phyloP scores from a whole-genome alignment of 2,888 invertebrate species.

The Lepidocyrtinus sp. region DNA sequence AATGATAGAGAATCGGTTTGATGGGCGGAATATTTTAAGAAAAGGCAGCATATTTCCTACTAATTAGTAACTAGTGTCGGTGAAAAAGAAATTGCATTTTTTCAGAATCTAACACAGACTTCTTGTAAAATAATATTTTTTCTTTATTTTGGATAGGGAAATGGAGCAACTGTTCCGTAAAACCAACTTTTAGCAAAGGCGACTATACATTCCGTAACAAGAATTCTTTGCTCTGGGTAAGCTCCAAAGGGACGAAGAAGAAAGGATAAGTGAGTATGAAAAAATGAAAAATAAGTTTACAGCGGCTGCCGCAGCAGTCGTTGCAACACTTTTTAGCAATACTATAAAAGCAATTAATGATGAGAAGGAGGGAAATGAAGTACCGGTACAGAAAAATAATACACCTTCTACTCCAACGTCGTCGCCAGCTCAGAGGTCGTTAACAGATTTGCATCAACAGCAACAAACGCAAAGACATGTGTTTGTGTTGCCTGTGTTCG shows the following conservation, averaged over 20 bases:
- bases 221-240: constrained; percentile 81
- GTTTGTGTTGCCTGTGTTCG: constrained; percentile 91
- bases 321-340: constrained; percentile 20
- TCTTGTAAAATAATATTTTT: neutral
- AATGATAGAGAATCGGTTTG: no score
- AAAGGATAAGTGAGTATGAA: constrained; percentile 5
- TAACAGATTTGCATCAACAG: neutral
- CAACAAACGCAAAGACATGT: constrained; percentile 75
- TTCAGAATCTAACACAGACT: no score
- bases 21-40: no score
- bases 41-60: no score
- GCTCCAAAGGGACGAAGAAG: constrained; percentile 31
- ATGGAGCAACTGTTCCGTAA: constrained; percentile 48
- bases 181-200: constrained; percentile 33
- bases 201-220: constrained; percentile 77
- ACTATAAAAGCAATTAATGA: constrained; percentile 5
- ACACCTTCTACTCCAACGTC: neutral
- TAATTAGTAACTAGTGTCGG: no score
- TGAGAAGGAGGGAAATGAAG: neutral
- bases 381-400: neutral
- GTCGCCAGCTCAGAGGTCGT: neutral
- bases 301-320: constrained; percentile 31
- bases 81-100: no score
- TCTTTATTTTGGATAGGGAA: constrained; percentile 26
- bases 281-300: constrained; percentile 28